phyloP scores from a whole-genome alignment of 2,888 invertebrate species.

The Plebejus anna region DNA sequence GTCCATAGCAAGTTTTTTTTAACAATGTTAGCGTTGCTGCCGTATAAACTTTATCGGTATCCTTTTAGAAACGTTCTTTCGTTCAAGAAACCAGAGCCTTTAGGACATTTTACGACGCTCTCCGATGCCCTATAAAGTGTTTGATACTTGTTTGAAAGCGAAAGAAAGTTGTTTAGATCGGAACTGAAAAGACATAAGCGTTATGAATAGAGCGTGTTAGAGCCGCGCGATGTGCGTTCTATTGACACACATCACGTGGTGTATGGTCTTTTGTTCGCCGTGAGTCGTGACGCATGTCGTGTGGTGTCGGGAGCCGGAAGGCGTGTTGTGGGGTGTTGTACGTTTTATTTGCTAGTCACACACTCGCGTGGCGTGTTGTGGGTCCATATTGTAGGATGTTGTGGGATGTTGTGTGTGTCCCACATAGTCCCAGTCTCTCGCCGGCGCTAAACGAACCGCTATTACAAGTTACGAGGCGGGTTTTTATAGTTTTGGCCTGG shows the following conservation, averaged over 20 bases:
- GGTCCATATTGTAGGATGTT: not conserved
- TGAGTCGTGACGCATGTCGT: not conserved
- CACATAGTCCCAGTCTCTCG: not conserved
- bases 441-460: not conserved
- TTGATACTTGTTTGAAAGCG: not conserved
- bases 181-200: not conserved
- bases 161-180: constrained; percentile 2
- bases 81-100: not conserved
- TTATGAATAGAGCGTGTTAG: not conserved
- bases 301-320: not conserved
- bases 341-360: not conserved
- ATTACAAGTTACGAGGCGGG: not conserved
- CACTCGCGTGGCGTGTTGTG: not conserved
- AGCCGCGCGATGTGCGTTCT: not conserved
- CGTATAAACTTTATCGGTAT: not conserved
- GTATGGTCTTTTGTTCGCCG: not conserved
- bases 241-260: not conserved
- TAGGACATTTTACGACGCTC: not conserved
- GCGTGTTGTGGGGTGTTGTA: constrained; percentile 1
- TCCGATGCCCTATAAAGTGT: not conserved
- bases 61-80: not conserved
- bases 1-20: no score
- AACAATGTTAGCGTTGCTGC: no score
- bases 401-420: not conserved
- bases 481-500: not conserved